Base-by-base conservation (phyloP, 2,797 vertebrate genomes). In the Aldrovandia affinis region DNA sequence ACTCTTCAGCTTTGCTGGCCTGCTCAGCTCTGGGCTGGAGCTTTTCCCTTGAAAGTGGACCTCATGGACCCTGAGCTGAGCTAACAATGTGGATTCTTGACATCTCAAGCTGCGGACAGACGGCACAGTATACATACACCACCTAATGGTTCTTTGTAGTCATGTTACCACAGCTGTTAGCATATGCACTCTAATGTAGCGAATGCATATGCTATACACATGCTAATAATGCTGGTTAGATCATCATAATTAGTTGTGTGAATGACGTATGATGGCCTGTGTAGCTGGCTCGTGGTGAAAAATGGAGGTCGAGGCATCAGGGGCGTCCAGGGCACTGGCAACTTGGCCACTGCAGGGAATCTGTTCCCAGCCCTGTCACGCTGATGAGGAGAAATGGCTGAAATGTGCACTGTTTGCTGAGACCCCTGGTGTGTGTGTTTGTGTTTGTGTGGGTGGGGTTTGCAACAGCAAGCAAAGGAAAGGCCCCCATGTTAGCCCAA, bases 311-410 rank as follows among this genome's bases (percentile, higher is more conserved):
- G 68, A n/a, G 36, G 36, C 33, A 73, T 73, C 33, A 73, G 68
- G 36, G 9, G n/a, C n/a, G n/a, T n/a, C n/a, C n/a, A n/a, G n/a
- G 39, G 12, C 39, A 33, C n/a, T 73, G 68, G 68, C 68, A 42
- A 73, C 33, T 42, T 39, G 36, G 68, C 36, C 68, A 73, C 36
- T 42, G 68, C 68, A 5, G 7, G 2, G 18, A 73, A 42, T 73
- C 36, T 39, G 33, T 15, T 73, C 33, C 68, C 36, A 39, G 33
- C 33, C 15, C 33, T 73, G 68, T 73, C 68, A 36, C 6, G 22
- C 68, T 39, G 68, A 39, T 73, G 9, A 42, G 68, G 68, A 73
- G 68, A 73, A 73, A 73, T 73, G 36, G 68, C 68, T 73, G 36
- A 42, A 22, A 15, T 42, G 15, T 42, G 9, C 18, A 36, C 33